Conservation (phyloP, 2,113 vertebrate species). For the Xenotilapia leptura region DNA sequence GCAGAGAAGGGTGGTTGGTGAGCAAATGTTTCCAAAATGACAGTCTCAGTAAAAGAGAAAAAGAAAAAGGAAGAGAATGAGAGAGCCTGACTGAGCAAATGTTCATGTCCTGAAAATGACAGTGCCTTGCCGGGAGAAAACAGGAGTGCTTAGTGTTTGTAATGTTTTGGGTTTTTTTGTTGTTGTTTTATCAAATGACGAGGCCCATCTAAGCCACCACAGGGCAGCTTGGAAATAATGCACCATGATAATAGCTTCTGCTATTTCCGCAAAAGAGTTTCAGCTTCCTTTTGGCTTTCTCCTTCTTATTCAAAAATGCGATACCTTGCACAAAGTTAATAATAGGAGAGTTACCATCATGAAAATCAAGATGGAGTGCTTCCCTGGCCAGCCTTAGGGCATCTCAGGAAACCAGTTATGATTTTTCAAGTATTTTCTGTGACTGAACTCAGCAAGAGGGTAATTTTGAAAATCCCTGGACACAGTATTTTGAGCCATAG, state of each 20-base stretch:
- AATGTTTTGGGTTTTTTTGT: neutral
- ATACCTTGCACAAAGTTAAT: constrained; percentile 54
- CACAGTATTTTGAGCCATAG: neutral
- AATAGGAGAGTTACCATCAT: constrained; percentile 50
- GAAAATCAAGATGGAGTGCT: constrained; percentile 35
- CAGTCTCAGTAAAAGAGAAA: constrained; percentile 40
- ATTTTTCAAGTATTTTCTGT: constrained; percentile 34
- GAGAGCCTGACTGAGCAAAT: constrained; percentile 47
- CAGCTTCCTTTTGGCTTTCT: neutral
- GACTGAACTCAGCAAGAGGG: constrained; percentile 33
- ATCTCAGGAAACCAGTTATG: constrained; percentile 26
- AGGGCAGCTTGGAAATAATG: constrained; percentile 32
- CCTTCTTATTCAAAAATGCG: constrained; percentile 6
- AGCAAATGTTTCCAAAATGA: constrained; percentile 50
- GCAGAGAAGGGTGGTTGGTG: neutral
- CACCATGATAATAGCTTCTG: constrained; percentile 26
- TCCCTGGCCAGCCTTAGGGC: constrained; percentile 3
- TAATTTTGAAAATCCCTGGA: constrained; percentile 32
- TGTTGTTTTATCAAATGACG: neutral
- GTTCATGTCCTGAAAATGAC: constrained; percentile 32
- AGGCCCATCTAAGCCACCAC: constrained; percentile 30
- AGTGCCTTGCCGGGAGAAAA: constrained; percentile 15
- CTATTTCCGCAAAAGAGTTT: constrained; percentile 15
- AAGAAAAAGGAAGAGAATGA: constrained; percentile 14
- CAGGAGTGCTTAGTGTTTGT: constrained; percentile 33